Conservation (phyloP, 92 coral and sea anemone genomes). For the Plumapathes pennacea region DNA sequence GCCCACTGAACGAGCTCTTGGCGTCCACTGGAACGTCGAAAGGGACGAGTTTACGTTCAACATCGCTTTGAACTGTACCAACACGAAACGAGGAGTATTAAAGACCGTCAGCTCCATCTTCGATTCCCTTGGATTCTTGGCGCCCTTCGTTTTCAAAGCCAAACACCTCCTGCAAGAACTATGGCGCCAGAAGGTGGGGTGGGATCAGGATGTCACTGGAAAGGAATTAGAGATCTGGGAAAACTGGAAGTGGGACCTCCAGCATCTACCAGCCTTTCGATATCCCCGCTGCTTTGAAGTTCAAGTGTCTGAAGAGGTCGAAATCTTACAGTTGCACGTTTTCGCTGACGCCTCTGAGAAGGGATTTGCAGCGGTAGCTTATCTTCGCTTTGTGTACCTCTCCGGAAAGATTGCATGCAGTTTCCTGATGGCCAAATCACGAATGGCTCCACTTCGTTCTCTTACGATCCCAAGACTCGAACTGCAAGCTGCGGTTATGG, state of each 20-base stretch:
- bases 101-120: background rate
- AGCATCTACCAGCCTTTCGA: conserved; percentile 5
- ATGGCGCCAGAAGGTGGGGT: background rate
- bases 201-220: conserved; percentile 32
- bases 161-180: background rate
- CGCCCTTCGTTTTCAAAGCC: background rate
- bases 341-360: conserved; percentile 44
- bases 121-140: background rate
- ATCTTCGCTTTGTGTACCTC: conserved; percentile 20
- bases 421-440: background rate
- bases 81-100: background rate
- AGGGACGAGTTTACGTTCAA: background rate
- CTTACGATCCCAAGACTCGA: conserved; percentile 1
- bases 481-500: conserved; percentile 9
- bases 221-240: conserved; percentile 28
- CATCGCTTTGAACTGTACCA: background rate
- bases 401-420: background rate
- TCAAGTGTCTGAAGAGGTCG: conserved; percentile 15
- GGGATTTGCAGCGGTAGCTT: conserved; percentile 54
- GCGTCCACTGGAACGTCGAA: conserved; percentile 5
- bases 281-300: conserved; percentile 35
- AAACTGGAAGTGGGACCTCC: conserved; percentile 32
- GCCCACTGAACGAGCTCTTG: conserved; percentile 8
- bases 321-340: conserved; percentile 34
- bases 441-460: conserved; percentile 2